Percentiles rank a stretch among this genome's conserved stretches.
phyloP scores from a whole-genome alignment of 2,113 vertebrate genomes.

The Pao palembangensis region DNA sequence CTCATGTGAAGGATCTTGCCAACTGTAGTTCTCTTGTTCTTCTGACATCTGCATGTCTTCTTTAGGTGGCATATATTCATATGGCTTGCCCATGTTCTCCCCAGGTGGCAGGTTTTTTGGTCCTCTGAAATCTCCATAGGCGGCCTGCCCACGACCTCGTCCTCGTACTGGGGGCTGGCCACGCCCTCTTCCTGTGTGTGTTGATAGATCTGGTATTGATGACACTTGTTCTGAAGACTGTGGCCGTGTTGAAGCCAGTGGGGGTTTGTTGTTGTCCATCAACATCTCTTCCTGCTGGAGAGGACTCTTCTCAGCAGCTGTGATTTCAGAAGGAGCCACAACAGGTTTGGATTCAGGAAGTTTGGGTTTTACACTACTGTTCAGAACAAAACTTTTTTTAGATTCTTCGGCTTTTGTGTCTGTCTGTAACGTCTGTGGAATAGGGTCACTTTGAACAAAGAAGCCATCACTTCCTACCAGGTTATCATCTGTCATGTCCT shows the following conservation, averaged over 20 bases:
- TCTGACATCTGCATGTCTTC: slow-evolving; percentile 46
- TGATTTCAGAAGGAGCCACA: slow-evolving; percentile 13
- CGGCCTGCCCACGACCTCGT: slow-evolving; percentile 58
- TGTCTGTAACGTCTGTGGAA: slow-evolving; percentile 69
- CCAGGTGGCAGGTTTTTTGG: slow-evolving; percentile 25
- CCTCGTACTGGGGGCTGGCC: slow-evolving; percentile 58
- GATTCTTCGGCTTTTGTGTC: slow-evolving; percentile 8
- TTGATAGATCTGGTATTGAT: slow-evolving; percentile 71
- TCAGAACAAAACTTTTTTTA: slow-evolving; percentile 3
- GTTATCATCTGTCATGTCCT: slow-evolving; percentile 67
- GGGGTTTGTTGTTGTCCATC: slow-evolving; percentile 40
- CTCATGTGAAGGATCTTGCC: slow-evolving; percentile 67
- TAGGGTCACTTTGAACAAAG: slow-evolving; percentile 75
- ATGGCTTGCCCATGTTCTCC: slow-evolving; percentile 48
- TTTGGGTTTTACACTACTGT: slow-evolving; percentile 26
- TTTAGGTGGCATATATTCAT: slow-evolving; percentile 67
- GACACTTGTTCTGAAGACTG: slow-evolving; percentile 68
- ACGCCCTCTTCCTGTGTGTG: slow-evolving; percentile 55
- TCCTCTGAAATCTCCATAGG: slow-evolving; percentile 41
- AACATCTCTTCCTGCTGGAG: slow-evolving; percentile 33
- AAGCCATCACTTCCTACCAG: slow-evolving; percentile 63
- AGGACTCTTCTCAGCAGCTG: slow-evolving; percentile 16
- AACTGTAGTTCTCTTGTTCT: slow-evolving; percentile 61
- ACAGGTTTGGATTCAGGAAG: slow-evolving; percentile 29
- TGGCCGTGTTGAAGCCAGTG: slow-evolving; percentile 70